Percentiles rank a stretch among this genome's conserved stretches.
phyloP scores from a whole-genome alignment of 2,113 vertebrate genomes.

The Charadrius vociferus region DNA sequence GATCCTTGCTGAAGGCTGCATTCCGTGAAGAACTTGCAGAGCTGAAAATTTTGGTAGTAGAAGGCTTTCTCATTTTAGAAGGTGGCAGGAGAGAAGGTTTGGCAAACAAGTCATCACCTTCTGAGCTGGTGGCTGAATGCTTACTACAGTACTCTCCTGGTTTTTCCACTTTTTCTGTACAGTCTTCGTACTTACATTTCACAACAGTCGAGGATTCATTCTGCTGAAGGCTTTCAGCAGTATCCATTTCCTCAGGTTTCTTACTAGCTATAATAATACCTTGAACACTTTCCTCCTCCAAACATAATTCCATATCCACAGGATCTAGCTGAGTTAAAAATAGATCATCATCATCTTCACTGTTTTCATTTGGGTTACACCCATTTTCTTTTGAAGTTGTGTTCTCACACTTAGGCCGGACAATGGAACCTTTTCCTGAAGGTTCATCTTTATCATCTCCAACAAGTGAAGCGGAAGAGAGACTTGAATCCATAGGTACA shows the following conservation, averaged over 20 bases:
- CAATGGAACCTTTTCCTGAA: not conserved
- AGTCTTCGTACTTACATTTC: slow-evolving; percentile 47
- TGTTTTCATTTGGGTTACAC: not conserved
- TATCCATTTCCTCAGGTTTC: not conserved
- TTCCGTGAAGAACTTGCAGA: slow-evolving; percentile 74
- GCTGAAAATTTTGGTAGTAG: slow-evolving; percentile 82
- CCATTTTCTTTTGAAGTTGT: not conserved
- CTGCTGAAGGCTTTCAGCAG: not conserved
- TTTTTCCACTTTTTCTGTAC: not conserved
- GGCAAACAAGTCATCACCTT: slow-evolving; percentile 67
- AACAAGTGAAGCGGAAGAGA: not conserved
- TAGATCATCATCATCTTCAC: slow-evolving; percentile 60
- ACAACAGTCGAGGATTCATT: not conserved
- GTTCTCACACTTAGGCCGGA: not conserved
- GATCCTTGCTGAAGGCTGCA: slow-evolving; percentile 78
- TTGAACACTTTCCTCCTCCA: slow-evolving; percentile 51
- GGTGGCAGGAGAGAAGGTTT: slow-evolving; percentile 75
- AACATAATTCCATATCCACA: slow-evolving; percentile 81
- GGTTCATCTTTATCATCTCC: not conserved
- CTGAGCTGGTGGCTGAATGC: slow-evolving; percentile 6
- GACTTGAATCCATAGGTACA: not conserved
- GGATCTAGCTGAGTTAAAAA: slow-evolving; percentile 80
- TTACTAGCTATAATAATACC: not conserved
- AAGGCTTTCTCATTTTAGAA: slow-evolving; percentile 60
- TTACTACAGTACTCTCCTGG: slow-evolving; percentile 8